Conservation (phyloP, 2,113 vertebrate genomes). For the Notarius quadriscutis region DNA sequence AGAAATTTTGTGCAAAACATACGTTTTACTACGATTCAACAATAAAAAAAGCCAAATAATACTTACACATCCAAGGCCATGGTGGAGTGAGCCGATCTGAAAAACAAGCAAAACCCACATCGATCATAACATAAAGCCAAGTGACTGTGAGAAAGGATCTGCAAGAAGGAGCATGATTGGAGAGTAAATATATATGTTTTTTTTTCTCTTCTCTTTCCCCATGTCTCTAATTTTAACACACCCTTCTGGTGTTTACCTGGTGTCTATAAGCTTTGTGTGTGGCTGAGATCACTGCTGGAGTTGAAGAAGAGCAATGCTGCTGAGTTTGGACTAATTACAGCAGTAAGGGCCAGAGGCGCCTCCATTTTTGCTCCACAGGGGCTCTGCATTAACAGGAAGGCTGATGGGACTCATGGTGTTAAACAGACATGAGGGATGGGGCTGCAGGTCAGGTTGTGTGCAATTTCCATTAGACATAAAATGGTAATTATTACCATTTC, state of each 20-base stretch:
- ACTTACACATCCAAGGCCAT: slow-evolving; percentile 96
- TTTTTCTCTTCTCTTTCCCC: neutral
- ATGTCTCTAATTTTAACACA: neutral
- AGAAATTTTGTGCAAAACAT: neutral
- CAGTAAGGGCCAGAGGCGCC: slow-evolving; percentile 1
- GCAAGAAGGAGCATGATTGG: neutral
- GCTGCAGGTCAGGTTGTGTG: slow-evolving; percentile 29
- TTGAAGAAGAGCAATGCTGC: slow-evolving; percentile 43
- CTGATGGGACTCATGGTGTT: slow-evolving; percentile 12
- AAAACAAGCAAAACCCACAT: slow-evolving; percentile 37
- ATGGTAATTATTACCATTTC: slow-evolving; percentile 49
- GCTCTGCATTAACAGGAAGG: slow-evolving; percentile 27
- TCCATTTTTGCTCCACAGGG: slow-evolving; percentile 30
- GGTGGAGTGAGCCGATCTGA: slow-evolving; percentile 95
- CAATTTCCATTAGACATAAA: slow-evolving; percentile 45
- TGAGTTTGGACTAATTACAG: slow-evolving; percentile 45
- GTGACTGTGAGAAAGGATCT: neutral
- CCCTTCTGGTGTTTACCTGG: neutral
- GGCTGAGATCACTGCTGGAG: slow-evolving; percentile 21
- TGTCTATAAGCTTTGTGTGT: slow-evolving; percentile 9
- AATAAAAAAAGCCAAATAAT: slow-evolving; percentile 50
- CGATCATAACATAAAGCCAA: slow-evolving; percentile 3
- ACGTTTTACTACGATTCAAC: neutral
- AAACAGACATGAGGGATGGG: slow-evolving; percentile 35
- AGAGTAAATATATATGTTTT: neutral